Base-by-base conservation (phyloP, 2,888 invertebrate species). In the Sinodicranocentrus sp. region DNA sequence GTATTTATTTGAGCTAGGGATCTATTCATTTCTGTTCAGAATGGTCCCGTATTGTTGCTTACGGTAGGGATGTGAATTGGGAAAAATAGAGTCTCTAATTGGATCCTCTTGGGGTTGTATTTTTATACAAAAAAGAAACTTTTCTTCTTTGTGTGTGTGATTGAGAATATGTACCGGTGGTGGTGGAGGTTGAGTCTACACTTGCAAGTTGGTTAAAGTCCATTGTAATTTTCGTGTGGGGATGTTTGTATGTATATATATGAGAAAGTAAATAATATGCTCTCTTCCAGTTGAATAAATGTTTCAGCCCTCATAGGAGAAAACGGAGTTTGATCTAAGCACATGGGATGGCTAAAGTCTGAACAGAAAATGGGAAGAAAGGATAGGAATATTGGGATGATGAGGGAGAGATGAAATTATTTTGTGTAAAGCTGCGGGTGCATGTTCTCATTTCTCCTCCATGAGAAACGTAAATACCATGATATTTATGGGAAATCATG, bases 11-110 rank as follows among this genome's bases (percentile, higher is more conserved):
- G 15, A 54, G 52, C 33, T 54, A 52, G 52, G 52, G 52, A 52
- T 52, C n/a, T 17, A 3, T 17, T 17, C 6, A 8, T n/a, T 13
- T 48, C n/a, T 48, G 15, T 5, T 48, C 17, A 25, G 6, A 59
- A 59, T 59, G 59, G 25, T 23, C 59, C 59, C 25, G 8, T 26
- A 25, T 59, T 59, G 59, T 59, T 25, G n/a, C 21, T 57, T 15
- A 57, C 25, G 23, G 10, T 21, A 25, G 6, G 33, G 57, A 21
- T 23, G 33, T 43, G 72, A 70, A 70, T 48, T 70, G 43, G 59
- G 57, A 59, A 59, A 72, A 72, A 72, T 59, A 54, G 61, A 48
- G 73, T 19, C 13, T 23, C 61, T 73, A 61, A 61, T 73, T 73
- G 26, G 13, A 61, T 44, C 44, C 61, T 44, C 1, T 25, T 61